A percentile compares a stretch with the other conserved stretches of the same genome.
phyloP scores from a whole-genome alignment of 2,113 vertebrate genomes.

The Actinemys pallida region DNA sequence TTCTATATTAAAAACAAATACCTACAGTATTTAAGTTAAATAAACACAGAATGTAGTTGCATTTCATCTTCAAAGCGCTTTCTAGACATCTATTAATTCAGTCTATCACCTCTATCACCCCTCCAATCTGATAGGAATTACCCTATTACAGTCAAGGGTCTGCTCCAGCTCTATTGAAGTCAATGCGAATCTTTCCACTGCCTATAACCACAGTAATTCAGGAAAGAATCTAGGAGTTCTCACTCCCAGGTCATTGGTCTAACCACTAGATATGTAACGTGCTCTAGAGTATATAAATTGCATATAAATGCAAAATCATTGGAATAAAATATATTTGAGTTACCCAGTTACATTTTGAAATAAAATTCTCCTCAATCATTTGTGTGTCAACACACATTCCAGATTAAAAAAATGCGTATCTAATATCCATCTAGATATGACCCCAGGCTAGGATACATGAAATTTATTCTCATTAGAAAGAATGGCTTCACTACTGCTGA shows the following conservation, averaged over 20 bases:
- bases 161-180: neutral
- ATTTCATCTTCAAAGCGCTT: accelerated
- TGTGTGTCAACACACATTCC: accelerated
- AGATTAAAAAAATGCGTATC: accelerated
- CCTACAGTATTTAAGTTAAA: neutral
- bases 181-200: neutral
- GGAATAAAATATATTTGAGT: neutral
- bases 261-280: neutral
- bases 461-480: accelerated
- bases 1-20: neutral
- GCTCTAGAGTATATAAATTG: too few species aligned
- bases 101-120: accelerated
- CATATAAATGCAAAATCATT: neutral
- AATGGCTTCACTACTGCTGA: accelerated
- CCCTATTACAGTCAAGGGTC: neutral
- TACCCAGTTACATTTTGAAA: neutral
- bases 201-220: neutral
- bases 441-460: accelerated
- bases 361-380: neutral
- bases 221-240: neutral
- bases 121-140: accelerated
- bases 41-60: accelerated
- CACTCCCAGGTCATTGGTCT: too few species aligned
- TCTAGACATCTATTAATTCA: neutral
- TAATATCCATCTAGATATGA: accelerated